Base-by-base conservation (phyloP, 1,140 invertebrate genomes). In the Sarcophaga peregrina region DNA sequence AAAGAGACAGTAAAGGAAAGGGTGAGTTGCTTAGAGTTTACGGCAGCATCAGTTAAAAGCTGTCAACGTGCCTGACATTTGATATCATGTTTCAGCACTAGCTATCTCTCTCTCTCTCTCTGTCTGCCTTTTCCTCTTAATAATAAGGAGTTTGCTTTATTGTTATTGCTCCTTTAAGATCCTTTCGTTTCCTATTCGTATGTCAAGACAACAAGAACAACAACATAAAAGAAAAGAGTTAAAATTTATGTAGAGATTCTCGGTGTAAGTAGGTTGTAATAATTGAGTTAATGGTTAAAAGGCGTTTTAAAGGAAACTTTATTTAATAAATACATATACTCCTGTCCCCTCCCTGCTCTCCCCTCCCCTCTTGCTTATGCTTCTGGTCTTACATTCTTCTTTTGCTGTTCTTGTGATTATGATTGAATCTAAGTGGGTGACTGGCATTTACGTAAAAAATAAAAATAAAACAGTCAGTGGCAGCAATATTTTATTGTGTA, bases 231-330 rank as follows among this genome's bases (percentile, higher is more conserved):
- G 17, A 72, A 20, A 25, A 20, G 62, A 17, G 15, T 25, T 25
- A 25, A 25, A 72, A 72, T 17, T 72, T 72, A 25, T 72, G 17
- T 25, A 20, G 62, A 37, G 25, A 37, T 37, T 37, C 25, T 37
- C 1, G 3, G 74, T 78, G 75, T 78, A 78, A 78, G 75, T 78
- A 78, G 47, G 75, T 78, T 78, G 75, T 78, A 50, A 78, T 78
- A 78, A 78, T 78, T 78, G 75, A 78, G 48, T 78, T 78, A 78
- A 78, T 78, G 75, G 75, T 78, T 78, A 78, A 78, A 78, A 78
- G 75, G 75, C 75, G 75, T 78, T 78, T 78, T 78, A 78, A 78
- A 78, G 75, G 47, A 76, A 52, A 78, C 50, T 25, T 76, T 78
- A 78, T 78, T 78, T 50, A 78, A 78, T 78, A 78, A 78, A 78